Conservation (phyloP, 1,140 invertebrate species). For the Dysdera silvatica region DNA sequence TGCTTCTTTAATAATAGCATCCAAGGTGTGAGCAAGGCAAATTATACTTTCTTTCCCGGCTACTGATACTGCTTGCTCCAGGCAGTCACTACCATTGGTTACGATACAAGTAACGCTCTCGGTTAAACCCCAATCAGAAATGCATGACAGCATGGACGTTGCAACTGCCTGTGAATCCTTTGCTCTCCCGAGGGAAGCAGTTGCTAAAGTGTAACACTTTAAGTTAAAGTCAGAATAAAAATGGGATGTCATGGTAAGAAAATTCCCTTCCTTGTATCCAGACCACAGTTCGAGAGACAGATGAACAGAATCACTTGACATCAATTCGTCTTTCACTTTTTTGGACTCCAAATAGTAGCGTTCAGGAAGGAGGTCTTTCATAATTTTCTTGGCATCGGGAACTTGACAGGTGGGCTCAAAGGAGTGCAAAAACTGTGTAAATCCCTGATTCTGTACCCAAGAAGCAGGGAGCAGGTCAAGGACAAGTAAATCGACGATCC, state of each 20-base stretch:
- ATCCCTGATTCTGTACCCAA: slow-evolving; percentile 12
- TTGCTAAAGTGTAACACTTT: slow-evolving; percentile 16
- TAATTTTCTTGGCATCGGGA: slow-evolving; percentile 17
- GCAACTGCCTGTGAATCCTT: slow-evolving; percentile 11
- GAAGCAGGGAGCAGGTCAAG: slow-evolving; percentile 18
- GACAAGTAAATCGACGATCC: slow-evolving; percentile 18
- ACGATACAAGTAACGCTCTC: slow-evolving; percentile 22
- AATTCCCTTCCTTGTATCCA: slow-evolving; percentile 7
- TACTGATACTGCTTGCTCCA: slow-evolving; percentile 10
- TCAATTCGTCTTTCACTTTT: slow-evolving; percentile 18
- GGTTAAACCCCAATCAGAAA: slow-evolving; percentile 21
- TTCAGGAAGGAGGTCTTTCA: slow-evolving; percentile 23
- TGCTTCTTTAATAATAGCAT: slow-evolving; percentile 16
- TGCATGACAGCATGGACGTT: slow-evolving; percentile 11
- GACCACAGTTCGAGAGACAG: slow-evolving; percentile 18
- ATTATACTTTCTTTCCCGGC: slow-evolving; percentile 8
- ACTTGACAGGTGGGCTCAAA: slow-evolving; percentile 12
- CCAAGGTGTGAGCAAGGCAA: slow-evolving; percentile 18
- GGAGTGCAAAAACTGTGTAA: slow-evolving; percentile 4
- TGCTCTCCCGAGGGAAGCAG: background rate
- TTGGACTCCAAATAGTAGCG: slow-evolving; percentile 26
- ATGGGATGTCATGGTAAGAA: slow-evolving; percentile 17
- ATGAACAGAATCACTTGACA: slow-evolving; percentile 17
- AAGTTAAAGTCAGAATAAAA: slow-evolving; percentile 15
- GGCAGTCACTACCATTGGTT: slow-evolving; percentile 10